Conservation (phyloP, 1,140 invertebrate species). For the Euwallacea fornicatus region DNA sequence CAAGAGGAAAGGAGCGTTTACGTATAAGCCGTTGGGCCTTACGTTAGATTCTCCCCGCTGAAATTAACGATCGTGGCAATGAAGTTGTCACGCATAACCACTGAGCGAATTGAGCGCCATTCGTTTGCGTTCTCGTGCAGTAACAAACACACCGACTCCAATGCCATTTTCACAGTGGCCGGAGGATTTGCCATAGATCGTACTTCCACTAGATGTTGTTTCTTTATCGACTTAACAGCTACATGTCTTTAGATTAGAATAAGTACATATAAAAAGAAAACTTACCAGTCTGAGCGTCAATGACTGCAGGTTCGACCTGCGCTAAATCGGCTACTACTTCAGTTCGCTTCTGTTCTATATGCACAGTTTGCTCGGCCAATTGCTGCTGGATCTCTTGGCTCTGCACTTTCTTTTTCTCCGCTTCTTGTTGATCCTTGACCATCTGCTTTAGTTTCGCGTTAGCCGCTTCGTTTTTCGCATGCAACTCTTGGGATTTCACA, state of each 20-base stretch:
- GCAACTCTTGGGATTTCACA: constrained; percentile 90
- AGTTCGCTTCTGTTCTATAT: constrained; percentile 89
- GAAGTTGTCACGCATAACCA: constrained; percentile 97
- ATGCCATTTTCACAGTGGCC: constrained; percentile 86
- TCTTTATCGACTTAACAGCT: constrained; percentile 95
- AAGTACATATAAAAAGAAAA: constrained; percentile 33
- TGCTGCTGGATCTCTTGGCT: constrained; percentile 96
- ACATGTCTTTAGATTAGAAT: neutral
- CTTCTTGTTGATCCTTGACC: constrained; percentile 99
- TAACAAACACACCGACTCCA: constrained; percentile 94
- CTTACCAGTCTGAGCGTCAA: constrained; percentile 94
- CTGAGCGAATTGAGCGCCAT: constrained; percentile 91
- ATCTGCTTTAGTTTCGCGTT: constrained; percentile 98
- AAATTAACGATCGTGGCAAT: constrained; percentile 98
- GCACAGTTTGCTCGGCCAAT: constrained; percentile 85
- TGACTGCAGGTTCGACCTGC: constrained; percentile 97
- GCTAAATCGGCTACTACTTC: constrained; percentile 94
- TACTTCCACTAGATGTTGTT: constrained; percentile 93
- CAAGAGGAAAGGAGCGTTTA: too few species aligned
- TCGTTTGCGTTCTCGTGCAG: constrained; percentile 87
- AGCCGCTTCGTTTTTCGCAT: constrained; percentile 98
- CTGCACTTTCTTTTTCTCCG: constrained; percentile 97
- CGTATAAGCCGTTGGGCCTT: constrained; percentile 55
- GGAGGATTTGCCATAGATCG: constrained; percentile 95
- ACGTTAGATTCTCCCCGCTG: constrained; percentile 91